A percentile compares a stretch with the other conserved stretches of the same genome.
Evolutionary conservation across 2,797 vertebrate genomes (phyloP).

Genomic region (Falco novaeseelandiae): DNA sequence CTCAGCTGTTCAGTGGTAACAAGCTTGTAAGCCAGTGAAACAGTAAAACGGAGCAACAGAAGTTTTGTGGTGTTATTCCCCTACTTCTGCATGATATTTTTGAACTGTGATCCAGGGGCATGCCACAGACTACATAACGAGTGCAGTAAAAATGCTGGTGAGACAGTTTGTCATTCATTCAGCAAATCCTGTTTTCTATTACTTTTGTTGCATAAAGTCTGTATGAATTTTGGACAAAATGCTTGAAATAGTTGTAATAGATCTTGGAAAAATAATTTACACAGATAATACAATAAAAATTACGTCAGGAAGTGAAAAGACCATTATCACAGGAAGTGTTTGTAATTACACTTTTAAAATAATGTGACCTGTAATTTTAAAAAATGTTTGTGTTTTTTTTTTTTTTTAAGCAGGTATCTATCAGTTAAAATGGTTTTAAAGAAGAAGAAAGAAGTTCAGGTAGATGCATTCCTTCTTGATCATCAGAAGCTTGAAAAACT

Average conservation of each 20-base stretch:
- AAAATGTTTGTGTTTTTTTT: neutral
- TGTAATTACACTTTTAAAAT: neutral
- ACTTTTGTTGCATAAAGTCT: neutral
- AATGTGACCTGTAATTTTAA: neutral
- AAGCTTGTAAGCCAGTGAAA: fast-evolving
- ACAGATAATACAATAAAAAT: neutral
- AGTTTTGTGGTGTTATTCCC: neutral
- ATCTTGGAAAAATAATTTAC: neutral
- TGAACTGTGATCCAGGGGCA: fast-evolving
- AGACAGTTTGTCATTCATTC: too few relatives aligned
- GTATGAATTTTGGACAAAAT: neutral
- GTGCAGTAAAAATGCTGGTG: neutral
- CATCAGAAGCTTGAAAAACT: slow-evolving; percentile 80
- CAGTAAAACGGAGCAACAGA: neutral
- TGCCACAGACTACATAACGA: fast-evolving
- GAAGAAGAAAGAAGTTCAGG: slow-evolving; percentile 87
- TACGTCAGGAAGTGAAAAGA: neutral
- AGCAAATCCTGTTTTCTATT: neutral
- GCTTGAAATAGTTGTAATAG: neutral
- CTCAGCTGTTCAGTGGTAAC: fast-evolving
- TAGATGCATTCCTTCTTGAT: slow-evolving; percentile 83
- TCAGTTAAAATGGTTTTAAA: slow-evolving; percentile 87
- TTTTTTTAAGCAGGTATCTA: neutral
- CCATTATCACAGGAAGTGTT: neutral
- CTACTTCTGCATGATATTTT: fast-evolving